Evolutionary conservation across 2,113 vertebrate species (phyloP).

Genomic region (Burhinus bistriatus): DNA sequence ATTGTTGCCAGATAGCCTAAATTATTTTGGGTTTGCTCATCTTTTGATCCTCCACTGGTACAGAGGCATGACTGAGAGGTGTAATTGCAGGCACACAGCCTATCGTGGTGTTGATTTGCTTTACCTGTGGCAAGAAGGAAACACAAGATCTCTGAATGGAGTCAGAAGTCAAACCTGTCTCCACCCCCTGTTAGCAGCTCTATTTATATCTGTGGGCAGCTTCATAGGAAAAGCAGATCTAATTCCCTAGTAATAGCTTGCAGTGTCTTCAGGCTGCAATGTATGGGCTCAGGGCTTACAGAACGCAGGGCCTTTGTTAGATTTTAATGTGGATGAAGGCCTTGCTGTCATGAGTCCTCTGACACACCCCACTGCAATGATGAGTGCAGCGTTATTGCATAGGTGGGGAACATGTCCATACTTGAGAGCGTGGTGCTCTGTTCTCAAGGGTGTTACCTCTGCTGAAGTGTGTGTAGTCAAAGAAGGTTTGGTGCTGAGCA

Average conservation of each 20-base stretch:
- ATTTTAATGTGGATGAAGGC: not conserved
- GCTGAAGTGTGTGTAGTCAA: not conserved
- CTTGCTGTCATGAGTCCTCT: rapidly evolving
- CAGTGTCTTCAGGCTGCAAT: not conserved
- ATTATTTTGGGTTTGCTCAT: not conserved
- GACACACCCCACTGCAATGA: rapidly evolving
- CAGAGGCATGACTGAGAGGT: not conserved
- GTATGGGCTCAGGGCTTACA: not conserved
- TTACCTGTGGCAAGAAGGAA: not conserved
- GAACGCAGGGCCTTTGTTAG: rapidly evolving
- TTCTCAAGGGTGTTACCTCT: not conserved
- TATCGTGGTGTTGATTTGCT: not conserved
- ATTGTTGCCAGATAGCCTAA: not conserved
- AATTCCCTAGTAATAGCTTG: not conserved
- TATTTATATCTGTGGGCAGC: slow-evolving; percentile 27
- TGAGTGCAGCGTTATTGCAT: rapidly evolving
- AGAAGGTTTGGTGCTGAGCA: not conserved
- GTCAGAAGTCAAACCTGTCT: not conserved
- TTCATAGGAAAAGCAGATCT: not conserved
- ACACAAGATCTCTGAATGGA: not conserved
- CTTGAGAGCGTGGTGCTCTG: not conserved
- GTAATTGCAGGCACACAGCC: not conserved
- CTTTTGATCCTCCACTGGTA: not conserved
- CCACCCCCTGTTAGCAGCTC: not conserved
- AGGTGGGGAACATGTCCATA: rapidly evolving